These are phyloP conservation scores for Eurystomus glaucurus DNA, from an alignment of 2,797 vertebrate genomes.

Conservation along the genomic window DNA sequence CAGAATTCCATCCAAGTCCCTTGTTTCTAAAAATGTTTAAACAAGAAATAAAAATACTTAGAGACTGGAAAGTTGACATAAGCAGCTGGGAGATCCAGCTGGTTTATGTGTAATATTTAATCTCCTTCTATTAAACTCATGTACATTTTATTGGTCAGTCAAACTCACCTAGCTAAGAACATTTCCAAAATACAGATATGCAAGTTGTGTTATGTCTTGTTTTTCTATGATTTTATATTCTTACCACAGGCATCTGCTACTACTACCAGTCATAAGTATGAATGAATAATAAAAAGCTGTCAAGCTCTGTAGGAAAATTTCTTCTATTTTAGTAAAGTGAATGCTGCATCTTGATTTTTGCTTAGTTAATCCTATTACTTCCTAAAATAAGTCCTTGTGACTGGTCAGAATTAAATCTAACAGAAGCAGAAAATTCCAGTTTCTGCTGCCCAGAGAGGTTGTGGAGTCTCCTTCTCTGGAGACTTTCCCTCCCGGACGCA, in stretches of 20 bases:
- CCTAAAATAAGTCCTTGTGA: slow-evolving; percentile 15
- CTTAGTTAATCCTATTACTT: slow-evolving; percentile 28
- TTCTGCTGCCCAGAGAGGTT: not conserved
- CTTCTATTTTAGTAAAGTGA: not conserved
- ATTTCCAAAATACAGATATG: not conserved
- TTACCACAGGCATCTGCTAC: not conserved
- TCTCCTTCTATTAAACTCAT: not conserved
- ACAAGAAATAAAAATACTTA: not conserved
- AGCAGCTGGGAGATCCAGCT: not conserved
- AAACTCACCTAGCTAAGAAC: not conserved
- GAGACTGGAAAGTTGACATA: not conserved
- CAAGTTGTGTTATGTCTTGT: not conserved
- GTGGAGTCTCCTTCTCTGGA: not conserved
- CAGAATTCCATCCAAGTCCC: not conserved
- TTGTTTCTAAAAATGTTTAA: not conserved
- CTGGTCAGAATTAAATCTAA: slow-evolving; percentile 10
- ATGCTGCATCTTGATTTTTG: not conserved
- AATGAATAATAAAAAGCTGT: not conserved
- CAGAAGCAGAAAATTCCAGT: not conserved
- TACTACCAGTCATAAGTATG: not conserved
- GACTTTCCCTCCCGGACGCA: not conserved
- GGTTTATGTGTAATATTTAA: not conserved
- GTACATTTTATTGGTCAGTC: not conserved
- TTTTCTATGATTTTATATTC: not conserved
- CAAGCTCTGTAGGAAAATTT: not conserved